Evolutionary conservation across 2,888 invertebrate genomes (phyloP).

Genomic region (Microchrysa polita): DNA sequence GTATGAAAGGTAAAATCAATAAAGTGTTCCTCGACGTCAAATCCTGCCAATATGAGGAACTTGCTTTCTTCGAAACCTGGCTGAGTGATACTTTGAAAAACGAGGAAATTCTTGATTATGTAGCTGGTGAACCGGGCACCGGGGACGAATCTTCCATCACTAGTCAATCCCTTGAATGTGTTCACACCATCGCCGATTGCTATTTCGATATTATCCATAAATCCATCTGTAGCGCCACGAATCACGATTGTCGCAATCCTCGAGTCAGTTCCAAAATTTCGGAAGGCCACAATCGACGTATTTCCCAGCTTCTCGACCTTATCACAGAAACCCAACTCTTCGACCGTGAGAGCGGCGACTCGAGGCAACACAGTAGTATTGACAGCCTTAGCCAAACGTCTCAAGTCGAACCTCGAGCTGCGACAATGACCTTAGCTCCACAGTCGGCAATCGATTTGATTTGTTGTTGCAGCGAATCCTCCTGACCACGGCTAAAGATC

Average conservation of each 20-base stretch:
- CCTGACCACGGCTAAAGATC: conserved; percentile 95
- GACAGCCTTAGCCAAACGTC: conserved; percentile 89
- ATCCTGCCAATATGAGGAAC: too few species aligned
- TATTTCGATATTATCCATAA: conserved; percentile 98
- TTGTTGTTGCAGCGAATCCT: conserved; percentile 87
- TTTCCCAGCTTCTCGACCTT: conserved; percentile 96
- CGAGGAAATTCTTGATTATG: too few species aligned
- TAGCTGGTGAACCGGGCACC: too few species aligned
- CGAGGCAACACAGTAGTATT: conserved; percentile 82
- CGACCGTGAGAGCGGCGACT: conserved; percentile 80
- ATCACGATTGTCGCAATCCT: conserved; percentile 93
- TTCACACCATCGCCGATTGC: conserved; percentile 99
- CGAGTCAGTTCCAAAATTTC: conserved; percentile 82
- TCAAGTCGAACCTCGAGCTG: conserved; percentile 97
- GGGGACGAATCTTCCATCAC: conserved; percentile 77
- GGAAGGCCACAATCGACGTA: conserved; percentile 93
- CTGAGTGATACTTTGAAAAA: too few species aligned
- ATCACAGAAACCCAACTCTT: conserved; percentile 94
- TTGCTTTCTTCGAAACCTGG: too few species aligned
- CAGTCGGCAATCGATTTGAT: conserved; percentile 89
- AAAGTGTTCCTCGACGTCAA: too few species aligned
- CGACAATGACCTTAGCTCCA: conserved; percentile 91
- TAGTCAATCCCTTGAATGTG: conserved; percentile 91
- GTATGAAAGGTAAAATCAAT: too few species aligned
- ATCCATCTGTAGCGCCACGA: conserved; percentile 96